phyloP scores from a whole-genome alignment of 2,888 invertebrate species.

The Leptinotarsa haldemani region DNA sequence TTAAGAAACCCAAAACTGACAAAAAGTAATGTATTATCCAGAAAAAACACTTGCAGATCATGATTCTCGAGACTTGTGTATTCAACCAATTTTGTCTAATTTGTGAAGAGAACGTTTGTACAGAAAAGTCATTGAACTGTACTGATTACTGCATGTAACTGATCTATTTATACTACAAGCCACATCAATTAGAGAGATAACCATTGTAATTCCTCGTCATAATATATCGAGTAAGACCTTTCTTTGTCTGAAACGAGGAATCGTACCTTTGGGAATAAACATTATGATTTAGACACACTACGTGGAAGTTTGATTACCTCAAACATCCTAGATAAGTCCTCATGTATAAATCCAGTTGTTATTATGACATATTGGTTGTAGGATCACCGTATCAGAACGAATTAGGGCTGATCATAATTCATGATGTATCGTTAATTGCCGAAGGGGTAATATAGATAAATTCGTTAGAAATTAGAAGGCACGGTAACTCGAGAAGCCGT shows the following conservation, averaged over 20 bases:
- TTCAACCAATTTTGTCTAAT: no score
- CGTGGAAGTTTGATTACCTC: background rate
- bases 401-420: background rate
- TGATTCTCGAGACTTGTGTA: no score
- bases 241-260: background rate
- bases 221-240: background rate
- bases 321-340: background rate
- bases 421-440: conserved; percentile 16
- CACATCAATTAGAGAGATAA: background rate
- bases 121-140: no score
- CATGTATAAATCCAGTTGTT: background rate
- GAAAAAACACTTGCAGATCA: no score
- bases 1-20: no score
- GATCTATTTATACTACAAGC: no score
- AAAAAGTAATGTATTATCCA: no score
- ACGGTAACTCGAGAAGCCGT: background rate
- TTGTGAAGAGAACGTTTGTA: no score
- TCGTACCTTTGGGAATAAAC: conserved; percentile 5
- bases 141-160: no score
- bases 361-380: conserved; percentile 11
- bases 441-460: conserved; percentile 8
- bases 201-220: background rate
- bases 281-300: background rate
- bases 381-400: background rate
- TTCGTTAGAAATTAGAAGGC: background rate